Conservation (phyloP, 30 jellyfish, hydroid and myxozoan genomes). For the Pelagia noctiluca region DNA sequence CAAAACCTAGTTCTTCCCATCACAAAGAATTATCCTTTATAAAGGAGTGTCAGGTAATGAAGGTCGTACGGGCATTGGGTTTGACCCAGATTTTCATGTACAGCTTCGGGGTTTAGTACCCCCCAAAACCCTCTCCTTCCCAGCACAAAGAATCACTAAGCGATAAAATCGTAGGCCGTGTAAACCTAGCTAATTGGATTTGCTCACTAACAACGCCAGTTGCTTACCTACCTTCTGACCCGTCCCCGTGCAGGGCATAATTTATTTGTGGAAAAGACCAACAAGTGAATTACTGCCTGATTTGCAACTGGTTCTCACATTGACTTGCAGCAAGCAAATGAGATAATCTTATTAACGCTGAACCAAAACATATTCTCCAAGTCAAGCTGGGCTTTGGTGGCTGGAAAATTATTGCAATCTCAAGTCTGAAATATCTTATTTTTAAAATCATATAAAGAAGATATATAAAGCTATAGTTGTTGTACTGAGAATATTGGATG, state of each 20-base stretch:
- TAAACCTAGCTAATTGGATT: background rate
- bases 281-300: conserved; percentile 42
- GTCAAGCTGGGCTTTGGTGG: conserved; percentile 4
- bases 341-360: conserved; percentile 57
- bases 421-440: no score
- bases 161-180: no score
- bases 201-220: background rate
- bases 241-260: background rate
- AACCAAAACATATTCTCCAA: conserved; percentile 21
- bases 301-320: conserved; percentile 51
- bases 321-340: conserved; percentile 50
- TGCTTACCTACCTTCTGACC: background rate
- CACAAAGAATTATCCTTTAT: no score
- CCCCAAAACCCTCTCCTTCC: background rate
- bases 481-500: background rate
- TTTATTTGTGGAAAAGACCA: conserved; percentile 45
- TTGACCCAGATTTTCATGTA: no score
- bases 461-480: background rate
- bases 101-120: background rate
- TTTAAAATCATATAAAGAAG: background rate
- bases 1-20: no score
- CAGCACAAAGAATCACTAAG: background rate
- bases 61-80: no score
- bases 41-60: no score
- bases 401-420: background rate